Evolutionary conservation across 1,140 invertebrate species (phyloP).

Genomic region (Aphelenchoides fujianensis): DNA sequence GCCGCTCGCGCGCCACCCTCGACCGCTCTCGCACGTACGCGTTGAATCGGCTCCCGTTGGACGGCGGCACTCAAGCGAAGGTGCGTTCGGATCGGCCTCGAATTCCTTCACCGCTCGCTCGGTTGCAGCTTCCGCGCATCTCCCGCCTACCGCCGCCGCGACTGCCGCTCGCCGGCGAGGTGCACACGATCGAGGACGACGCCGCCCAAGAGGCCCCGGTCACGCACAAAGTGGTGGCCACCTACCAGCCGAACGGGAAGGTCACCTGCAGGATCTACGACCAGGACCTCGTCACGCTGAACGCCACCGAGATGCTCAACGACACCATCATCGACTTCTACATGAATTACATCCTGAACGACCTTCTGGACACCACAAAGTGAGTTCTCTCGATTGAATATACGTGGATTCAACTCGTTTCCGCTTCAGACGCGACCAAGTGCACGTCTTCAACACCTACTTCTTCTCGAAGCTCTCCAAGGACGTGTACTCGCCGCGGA

Average conservation of each 20-base stretch:
- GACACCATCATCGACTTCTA: slow-evolving; percentile 98
- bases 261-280: background rate
- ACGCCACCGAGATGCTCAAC: slow-evolving; percentile 67
- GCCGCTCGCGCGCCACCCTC: too few species aligned
- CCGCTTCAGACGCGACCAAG: slow-evolving; percentile 32
- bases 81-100: too few species aligned
- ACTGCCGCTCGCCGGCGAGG: background rate
- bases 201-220: background rate
- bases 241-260: background rate
- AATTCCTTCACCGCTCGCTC: too few species aligned
- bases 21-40: too few species aligned
- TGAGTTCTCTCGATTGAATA: slow-evolving; percentile 23
- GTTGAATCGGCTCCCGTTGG: too few species aligned
- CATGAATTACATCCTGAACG: slow-evolving; percentile 70
- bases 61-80: too few species aligned
- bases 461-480: slow-evolving; percentile 66
- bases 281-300: slow-evolving; percentile 9
- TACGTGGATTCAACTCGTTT: slow-evolving; percentile 28
- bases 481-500: background rate
- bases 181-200: slow-evolving; percentile 11
- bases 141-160: background rate
- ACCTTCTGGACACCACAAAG: slow-evolving; percentile 31
- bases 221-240: background rate
- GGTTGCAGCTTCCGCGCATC: too few species aligned
- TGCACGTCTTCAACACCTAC: slow-evolving; percentile 46